Evolutionary conservation across 2,888 invertebrate genomes (phyloP), one percentile per base, ranked within the genome.

Genomic region (Dryococelus australis): DNA sequence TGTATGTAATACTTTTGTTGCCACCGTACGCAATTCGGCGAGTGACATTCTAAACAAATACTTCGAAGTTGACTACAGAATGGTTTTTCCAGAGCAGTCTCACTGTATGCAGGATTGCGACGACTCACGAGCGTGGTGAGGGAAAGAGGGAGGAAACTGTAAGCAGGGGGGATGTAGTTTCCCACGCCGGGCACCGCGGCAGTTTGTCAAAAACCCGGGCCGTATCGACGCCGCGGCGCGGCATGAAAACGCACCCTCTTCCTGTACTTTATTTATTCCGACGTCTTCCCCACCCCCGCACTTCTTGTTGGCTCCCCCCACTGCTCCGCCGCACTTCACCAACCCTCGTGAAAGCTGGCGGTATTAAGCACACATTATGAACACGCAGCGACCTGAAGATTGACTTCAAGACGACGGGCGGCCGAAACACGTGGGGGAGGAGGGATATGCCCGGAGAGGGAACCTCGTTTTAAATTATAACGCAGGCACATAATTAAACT

Each of bases 391-490:
- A 83, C 35, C 83, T 43, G 83, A 43, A 83, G 83, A 83, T 83
- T 83, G 83, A 85, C 53, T 85, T 65, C 24, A 53, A 85, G 85
- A 53, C 47, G 85, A 26, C 85, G 43, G 85, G 84, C 28, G 27
- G 85, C 85, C 85, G 6, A 43, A 24, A n/a, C 43, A 43, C 16
- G 83, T 10, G 83, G 27, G 35, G n/a, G 81, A 81, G 84, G 84
- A 24, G 8, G 85, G 20, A 5, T 26, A 83, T 26, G 8, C 35
- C 83, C 9, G 43, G 28, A 83, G 28, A n/a, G 83, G 83, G 81
- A 88, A 87, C 85, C 83, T 88, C 87, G 87, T 86, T 88, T 88
- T 84, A 88, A 88, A 88, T 87, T 88, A 88, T 88, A 87, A 88
- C 87, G 43, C 79, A 88, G 86, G 87, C 86, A 88, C 87, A 88